Evolutionary conservation across 64 coral and sea anemone species (phyloP).

Genomic region (Anthopleura sola): DNA sequence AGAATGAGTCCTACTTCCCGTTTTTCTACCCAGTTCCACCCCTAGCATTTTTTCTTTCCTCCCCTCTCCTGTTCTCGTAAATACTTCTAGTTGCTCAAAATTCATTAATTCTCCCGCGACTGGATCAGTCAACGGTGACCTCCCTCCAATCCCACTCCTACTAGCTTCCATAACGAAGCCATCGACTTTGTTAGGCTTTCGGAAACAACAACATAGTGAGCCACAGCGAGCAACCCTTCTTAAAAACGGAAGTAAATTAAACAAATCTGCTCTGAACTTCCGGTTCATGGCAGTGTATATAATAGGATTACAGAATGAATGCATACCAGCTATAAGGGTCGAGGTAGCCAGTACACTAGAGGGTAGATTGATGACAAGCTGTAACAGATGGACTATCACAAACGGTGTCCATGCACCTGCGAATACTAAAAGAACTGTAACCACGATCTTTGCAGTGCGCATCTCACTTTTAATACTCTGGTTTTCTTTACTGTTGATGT

Average conservation of each 20-base stretch:
- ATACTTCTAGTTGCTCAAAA: neutral
- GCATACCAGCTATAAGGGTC: slow-evolving; percentile 64
- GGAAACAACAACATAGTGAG: neutral
- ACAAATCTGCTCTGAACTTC: slow-evolving; percentile 69
- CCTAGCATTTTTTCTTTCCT: neutral
- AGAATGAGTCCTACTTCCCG: neutral
- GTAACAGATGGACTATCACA: slow-evolving; percentile 80
- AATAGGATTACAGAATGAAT: slow-evolving; percentile 83
- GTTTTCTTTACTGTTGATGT: neutral
- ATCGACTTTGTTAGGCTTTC: neutral
- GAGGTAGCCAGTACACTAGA: slow-evolving; percentile 35
- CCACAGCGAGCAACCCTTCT: neutral
- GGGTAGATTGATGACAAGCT: slow-evolving; percentile 47
- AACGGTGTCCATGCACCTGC: slow-evolving; percentile 83
- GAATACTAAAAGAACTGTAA: slow-evolving; percentile 91
- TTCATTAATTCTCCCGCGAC: neutral
- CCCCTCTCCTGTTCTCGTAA: neutral
- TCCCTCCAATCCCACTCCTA: neutral
- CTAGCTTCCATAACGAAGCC: neutral
- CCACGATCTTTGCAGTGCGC: slow-evolving; percentile 87
- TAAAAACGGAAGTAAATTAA: slow-evolving; percentile 18
- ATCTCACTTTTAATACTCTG: slow-evolving; percentile 65
- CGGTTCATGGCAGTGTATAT: slow-evolving; percentile 91
- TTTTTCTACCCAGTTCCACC: neutral
- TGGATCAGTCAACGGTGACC: neutral